These are phyloP conservation scores for Lydus trimaculatus DNA, from an alignment of 2,888 invertebrate genomes.

Conservation along the genomic window DNA sequence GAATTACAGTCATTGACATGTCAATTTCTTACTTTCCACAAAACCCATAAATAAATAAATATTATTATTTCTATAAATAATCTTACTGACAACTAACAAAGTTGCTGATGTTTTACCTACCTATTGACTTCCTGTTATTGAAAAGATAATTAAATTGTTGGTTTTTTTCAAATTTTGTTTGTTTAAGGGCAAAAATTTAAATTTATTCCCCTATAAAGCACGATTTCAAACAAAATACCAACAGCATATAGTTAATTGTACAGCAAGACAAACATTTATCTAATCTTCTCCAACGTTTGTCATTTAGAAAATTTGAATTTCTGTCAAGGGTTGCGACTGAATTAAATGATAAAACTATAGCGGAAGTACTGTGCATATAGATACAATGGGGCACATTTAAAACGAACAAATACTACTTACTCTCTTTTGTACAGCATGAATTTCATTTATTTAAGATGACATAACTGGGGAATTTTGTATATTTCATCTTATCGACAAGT, in stretches of 20 bases:
- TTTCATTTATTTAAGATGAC: too few species aligned
- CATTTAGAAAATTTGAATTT: constrained; percentile 29
- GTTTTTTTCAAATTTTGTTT: not conserved
- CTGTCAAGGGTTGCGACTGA: constrained; percentile 15
- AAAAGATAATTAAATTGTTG: not conserved
- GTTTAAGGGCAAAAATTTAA: not conserved
- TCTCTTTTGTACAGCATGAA: too few species aligned
- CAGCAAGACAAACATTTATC: constrained; percentile 26
- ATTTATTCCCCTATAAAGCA: not conserved
- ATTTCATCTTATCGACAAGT: too few species aligned
- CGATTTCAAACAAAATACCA: not conserved
- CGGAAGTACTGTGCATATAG: not conserved
- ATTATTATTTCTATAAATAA: not conserved
- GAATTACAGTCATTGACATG: not conserved
- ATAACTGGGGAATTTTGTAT: too few species aligned
- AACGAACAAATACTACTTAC: not conserved
- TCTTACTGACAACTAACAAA: not conserved
- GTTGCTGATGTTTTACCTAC: not conserved
- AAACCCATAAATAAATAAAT: too few species aligned
- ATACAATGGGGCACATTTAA: not conserved
- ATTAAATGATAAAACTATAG: not conserved
- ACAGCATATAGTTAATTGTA: constrained; percentile 5
- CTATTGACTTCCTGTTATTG: not conserved
- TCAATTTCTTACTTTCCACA: not conserved
- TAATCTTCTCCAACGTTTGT: constrained; percentile 29